A percentile compares a stretch with the other conserved stretches of the same genome.
These are phyloP conservation scores for Thunnus albacares DNA, from an alignment of 2,797 vertebrate genomes.

Conservation along the genomic window DNA sequence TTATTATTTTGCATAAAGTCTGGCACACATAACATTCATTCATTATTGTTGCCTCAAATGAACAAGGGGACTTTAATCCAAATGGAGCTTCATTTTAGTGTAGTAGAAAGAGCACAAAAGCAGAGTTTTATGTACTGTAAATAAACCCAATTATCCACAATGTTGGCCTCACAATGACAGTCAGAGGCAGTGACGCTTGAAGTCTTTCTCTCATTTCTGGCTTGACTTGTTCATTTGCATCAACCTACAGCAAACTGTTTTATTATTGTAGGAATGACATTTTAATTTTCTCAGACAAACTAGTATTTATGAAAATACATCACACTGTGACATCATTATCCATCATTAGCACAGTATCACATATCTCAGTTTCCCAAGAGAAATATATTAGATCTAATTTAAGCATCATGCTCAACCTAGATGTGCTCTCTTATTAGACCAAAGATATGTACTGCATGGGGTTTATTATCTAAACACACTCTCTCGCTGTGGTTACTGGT, in stretches of 20 bases:
- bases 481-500: slow-evolving; percentile 27
- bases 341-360: slow-evolving; percentile 36
- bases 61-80: slow-evolving; percentile 29
- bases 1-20: slow-evolving; percentile 62
- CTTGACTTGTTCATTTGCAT: slow-evolving; percentile 39
- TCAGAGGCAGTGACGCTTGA: slow-evolving; percentile 35
- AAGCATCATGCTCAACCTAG: background rate
- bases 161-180: slow-evolving; percentile 32
- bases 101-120: slow-evolving; percentile 34
- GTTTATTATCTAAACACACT: slow-evolving; percentile 33
- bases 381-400: slow-evolving; percentile 41
- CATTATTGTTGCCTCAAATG: slow-evolving; percentile 47
- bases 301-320: slow-evolving; percentile 26
- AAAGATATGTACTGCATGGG: slow-evolving; percentile 12
- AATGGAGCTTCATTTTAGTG: slow-evolving; percentile 34
- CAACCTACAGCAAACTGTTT: slow-evolving; percentile 18
- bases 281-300: slow-evolving; percentile 28
- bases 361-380: slow-evolving; percentile 25
- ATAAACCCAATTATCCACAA: slow-evolving; percentile 55
- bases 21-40: slow-evolving; percentile 40
- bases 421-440: slow-evolving; percentile 24
- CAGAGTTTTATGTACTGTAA: slow-evolving; percentile 47
- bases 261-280: slow-evolving; percentile 4
- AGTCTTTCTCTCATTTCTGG: slow-evolving; percentile 41
- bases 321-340: slow-evolving; percentile 33